phyloP scores from a whole-genome alignment of 2,113 vertebrate genomes.

The Suncus etruscus region DNA sequence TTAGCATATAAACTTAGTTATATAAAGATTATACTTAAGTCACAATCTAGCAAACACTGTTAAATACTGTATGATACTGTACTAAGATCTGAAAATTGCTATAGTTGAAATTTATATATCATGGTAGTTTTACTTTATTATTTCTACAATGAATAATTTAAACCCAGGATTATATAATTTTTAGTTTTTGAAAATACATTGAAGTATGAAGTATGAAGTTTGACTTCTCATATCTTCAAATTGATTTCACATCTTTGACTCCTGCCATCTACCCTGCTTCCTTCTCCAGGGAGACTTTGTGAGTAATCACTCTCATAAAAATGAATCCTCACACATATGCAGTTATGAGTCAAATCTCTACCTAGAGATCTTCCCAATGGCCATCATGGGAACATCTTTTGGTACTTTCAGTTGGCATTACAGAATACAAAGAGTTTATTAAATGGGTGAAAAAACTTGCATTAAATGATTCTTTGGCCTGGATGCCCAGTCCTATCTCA shows the following conservation, averaged over 20 bases:
- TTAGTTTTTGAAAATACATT: background rate
- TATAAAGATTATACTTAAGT: slow-evolving; percentile 9
- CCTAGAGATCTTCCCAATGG: background rate
- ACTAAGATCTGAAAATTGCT: background rate
- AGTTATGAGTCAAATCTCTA: background rate
- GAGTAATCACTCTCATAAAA: background rate
- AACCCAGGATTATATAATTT: background rate
- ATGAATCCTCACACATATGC: background rate
- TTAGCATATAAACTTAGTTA: background rate
- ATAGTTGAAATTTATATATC: background rate
- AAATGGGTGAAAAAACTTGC: background rate
- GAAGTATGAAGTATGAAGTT: background rate
- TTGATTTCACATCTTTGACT: background rate
- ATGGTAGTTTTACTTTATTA: slow-evolving; percentile 25
- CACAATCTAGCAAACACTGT: background rate
- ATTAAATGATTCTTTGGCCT: background rate
- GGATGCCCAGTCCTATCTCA: background rate
- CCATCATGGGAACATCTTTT: background rate
- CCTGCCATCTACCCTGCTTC: background rate
- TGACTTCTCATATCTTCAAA: background rate
- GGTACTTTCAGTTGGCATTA: background rate
- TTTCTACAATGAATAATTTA: slow-evolving; percentile 24
- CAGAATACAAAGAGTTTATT: background rate
- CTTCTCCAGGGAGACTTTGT: background rate
- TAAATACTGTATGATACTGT: background rate